Evolutionary conservation across 2,888 invertebrate genomes (phyloP).

Genomic region (Leptinotarsa peninsularis): DNA sequence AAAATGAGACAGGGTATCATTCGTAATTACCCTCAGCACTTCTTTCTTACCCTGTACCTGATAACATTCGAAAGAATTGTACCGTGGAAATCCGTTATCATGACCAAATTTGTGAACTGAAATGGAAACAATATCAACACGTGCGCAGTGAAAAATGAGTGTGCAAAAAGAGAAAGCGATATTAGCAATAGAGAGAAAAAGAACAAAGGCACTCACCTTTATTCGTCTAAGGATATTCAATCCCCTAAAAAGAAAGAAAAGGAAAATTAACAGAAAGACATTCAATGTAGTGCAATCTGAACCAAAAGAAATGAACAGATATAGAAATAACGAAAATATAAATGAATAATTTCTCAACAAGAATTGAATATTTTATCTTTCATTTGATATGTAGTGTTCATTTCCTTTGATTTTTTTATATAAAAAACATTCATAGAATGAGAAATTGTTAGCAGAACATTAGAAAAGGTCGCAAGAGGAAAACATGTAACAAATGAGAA

Average conservation of each 20-base stretch:
- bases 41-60: neutral
- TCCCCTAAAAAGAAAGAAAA: slow-evolving; percentile 64
- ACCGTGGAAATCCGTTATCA: no score
- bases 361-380: neutral
- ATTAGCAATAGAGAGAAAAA: slow-evolving; percentile 32
- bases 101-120: neutral
- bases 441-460: slow-evolving; percentile 18
- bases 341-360: neutral
- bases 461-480: neutral
- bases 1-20: no score
- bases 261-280: slow-evolving; percentile 56
- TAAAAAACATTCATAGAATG: slow-evolving; percentile 10
- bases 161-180: slow-evolving; percentile 15
- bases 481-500: neutral
- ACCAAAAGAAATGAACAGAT: slow-evolving; percentile 20
- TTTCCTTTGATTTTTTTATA: slow-evolving; percentile 4
- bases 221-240: slow-evolving; percentile 63
- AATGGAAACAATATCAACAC: neutral
- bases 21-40: no score
- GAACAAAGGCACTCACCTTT: slow-evolving; percentile 62
- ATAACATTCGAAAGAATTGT: neutral
- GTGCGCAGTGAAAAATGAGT: slow-evolving; percentile 22
- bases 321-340: neutral
- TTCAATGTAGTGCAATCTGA: slow-evolving; percentile 43
- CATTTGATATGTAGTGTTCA: neutral